Percentiles rank a stretch among this genome's conserved stretches.
Conservation (phyloP, 2,797 vertebrate genomes). For the Cephalopachus bancanus region DNA sequence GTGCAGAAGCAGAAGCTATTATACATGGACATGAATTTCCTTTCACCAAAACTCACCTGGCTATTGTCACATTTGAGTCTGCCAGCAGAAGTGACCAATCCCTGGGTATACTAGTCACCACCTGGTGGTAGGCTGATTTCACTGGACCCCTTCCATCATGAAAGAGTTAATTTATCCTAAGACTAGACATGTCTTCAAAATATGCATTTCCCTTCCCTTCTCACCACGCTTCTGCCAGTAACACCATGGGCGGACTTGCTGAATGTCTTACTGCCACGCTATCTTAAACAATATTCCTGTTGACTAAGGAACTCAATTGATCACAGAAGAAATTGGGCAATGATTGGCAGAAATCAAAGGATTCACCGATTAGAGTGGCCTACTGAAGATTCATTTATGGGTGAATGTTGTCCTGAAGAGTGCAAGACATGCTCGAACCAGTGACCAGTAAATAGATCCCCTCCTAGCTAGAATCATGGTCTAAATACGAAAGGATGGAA, state of each 20-base stretch:
- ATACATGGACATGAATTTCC: background rate
- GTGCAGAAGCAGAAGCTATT: background rate
- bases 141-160: background rate
- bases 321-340: background rate
- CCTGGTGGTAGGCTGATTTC: background rate
- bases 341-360: background rate
- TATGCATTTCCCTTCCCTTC: background rate
- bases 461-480: background rate
- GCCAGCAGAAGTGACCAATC: background rate
- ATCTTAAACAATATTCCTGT: background rate
- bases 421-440: background rate
- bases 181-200: background rate
- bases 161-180: background rate
- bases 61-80: background rate
- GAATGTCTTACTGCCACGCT: background rate
- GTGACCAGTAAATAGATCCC: background rate
- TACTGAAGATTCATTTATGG: background rate
- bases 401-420: background rate
- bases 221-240: background rate
- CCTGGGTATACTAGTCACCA: background rate
- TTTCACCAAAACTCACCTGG: background rate
- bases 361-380: background rate
- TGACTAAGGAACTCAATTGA: slow-evolving; percentile 1
- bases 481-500: background rate
- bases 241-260: background rate